Conservation (phyloP, 2,113 vertebrate species). For the Podiceps cristatus region DNA sequence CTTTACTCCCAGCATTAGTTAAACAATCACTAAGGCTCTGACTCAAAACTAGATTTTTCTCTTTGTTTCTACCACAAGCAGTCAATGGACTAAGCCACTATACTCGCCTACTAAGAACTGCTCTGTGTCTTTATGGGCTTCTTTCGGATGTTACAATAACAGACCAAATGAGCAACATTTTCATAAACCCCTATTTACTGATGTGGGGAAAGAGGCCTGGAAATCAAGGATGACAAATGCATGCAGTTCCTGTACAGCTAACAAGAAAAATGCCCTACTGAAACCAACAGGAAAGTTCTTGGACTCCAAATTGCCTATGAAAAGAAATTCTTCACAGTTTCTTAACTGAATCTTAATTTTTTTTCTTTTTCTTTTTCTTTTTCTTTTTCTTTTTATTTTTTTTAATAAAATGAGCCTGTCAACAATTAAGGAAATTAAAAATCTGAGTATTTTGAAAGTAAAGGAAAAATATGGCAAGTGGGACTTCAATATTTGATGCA, state of each 20-base stretch:
- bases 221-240: not conserved
- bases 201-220: not conserved
- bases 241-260: not conserved
- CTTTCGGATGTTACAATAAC: not conserved
- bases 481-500: not conserved
- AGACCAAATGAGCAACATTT: not conserved
- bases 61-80: not conserved
- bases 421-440: not conserved
- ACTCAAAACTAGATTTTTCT: not conserved
- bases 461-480: not conserved
- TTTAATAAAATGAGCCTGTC: not conserved
- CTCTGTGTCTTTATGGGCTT: not conserved
- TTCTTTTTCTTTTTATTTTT: no score
- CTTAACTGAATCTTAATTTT: not conserved
- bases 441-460: not conserved
- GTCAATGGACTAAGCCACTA: not conserved
- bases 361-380: not conserved
- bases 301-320: not conserved
- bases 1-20: not conserved
- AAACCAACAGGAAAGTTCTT: not conserved
- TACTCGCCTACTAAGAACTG: rapidly evolving
- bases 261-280: not conserved
- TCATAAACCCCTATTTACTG: not conserved
- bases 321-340: not conserved
- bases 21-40: not conserved